These are phyloP conservation scores for Ametastegia equiseti DNA, from an alignment of 2,888 invertebrate genomes.

Conservation along the genomic window DNA sequence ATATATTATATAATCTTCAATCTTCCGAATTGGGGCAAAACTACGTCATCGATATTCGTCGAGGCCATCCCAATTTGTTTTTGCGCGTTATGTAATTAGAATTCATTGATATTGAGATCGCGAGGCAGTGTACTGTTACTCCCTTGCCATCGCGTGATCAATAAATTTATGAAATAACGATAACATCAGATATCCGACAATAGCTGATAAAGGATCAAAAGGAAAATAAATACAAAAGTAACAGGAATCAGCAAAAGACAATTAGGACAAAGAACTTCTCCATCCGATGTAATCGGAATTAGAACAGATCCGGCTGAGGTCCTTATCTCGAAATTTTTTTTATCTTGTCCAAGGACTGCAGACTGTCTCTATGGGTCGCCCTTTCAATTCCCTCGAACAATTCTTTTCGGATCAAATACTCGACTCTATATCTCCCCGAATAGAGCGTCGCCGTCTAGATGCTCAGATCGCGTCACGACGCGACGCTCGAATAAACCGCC, in stretches of 20 bases:
- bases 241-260: background rate
- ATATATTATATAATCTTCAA: background rate
- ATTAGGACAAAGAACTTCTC: background rate
- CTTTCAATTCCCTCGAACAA: background rate
- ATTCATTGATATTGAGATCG: background rate
- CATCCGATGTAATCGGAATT: background rate
- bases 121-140: background rate
- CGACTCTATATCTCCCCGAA: background rate
- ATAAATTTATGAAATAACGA: background rate
- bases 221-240: background rate
- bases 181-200: constrained; percentile 22
- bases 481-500: background rate
- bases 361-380: background rate
- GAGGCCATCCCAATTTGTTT: background rate
- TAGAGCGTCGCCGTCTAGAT: background rate
- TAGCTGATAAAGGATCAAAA: constrained; percentile 21
- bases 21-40: background rate
- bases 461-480: background rate
- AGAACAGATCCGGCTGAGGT: background rate
- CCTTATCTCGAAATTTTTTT: background rate
- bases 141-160: background rate
- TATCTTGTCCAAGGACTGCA: background rate
- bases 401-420: constrained; percentile 16
- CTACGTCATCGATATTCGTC: background rate
- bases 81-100: constrained; percentile 3